Conservation (phyloP, 2,888 invertebrate genomes). For the Habrosyne pyritoides region DNA sequence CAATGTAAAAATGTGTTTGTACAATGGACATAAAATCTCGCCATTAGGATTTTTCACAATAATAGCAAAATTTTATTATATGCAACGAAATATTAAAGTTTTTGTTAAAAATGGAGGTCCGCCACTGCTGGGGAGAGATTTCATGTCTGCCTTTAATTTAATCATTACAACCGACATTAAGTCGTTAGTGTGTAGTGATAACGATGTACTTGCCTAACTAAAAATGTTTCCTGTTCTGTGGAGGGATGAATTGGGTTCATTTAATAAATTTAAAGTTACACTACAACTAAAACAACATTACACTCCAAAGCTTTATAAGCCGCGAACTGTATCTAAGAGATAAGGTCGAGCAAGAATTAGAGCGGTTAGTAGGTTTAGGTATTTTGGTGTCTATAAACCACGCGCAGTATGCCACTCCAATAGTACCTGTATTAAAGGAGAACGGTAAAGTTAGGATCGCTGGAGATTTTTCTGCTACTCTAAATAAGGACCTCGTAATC, state of each 20-base stretch:
- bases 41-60: constrained; percentile 21
- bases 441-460: constrained; percentile 22
- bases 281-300: constrained; percentile 20
- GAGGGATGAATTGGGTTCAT: constrained; percentile 19
- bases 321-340: constrained; percentile 29
- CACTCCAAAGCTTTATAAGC: constrained; percentile 28
- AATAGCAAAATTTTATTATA: constrained; percentile 12
- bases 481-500: constrained; percentile 29
- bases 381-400: constrained; percentile 28
- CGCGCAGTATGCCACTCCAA: constrained; percentile 28
- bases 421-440: constrained; percentile 26
- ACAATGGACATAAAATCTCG: constrained; percentile 31
- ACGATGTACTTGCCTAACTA: constrained; percentile 8
- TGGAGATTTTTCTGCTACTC: constrained; percentile 22
- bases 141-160: constrained; percentile 21
- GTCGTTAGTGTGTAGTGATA: constrained; percentile 2
- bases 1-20: constrained; percentile 27
- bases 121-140: constrained; percentile 19
- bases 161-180: constrained; percentile 11
- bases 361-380: constrained; percentile 22
- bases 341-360: constrained; percentile 32
- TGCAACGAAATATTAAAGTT: constrained; percentile 16
- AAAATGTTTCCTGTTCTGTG: constrained; percentile 18
- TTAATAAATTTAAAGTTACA: constrained; percentile 22
- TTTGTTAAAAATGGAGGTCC: constrained; percentile 27